Evolutionary conservation across 2,113 vertebrate genomes (phyloP), one percentile per base, ranked within the genome.

Genomic region (Phoxinus phoxinus): DNA sequence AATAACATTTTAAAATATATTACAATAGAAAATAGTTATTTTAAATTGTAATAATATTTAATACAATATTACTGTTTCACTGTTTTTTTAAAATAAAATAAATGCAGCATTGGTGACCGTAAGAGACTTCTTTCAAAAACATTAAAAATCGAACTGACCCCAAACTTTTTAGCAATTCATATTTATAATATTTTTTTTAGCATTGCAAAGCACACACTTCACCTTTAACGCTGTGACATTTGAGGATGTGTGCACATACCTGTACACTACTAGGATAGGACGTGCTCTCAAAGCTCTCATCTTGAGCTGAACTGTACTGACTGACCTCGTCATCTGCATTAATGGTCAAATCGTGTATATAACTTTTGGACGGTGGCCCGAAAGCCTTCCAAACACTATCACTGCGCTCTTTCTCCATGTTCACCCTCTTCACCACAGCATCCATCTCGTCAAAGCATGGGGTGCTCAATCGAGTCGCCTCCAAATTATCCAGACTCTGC

Each of bases 231-330:
- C 51, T 19, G 17, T 53, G 51, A 53, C 6, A 21, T 53, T 53
- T 69, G 65, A 59, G 37, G 35, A n/a, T 25, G 27, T 71, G 44
- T 21, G 51, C 3, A 41, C 67, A 27, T 86, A 90, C 90, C 88
- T 89, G 71, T n/a, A 44, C 74, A 65, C 63, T 25, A 12, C 10
- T 46, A 19, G 81, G 48, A 30, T 9, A 19, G 67, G 65, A 21
- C 59, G 17, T 41, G 73, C 41, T 53, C 9, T 77, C 21, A 17
- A 81, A 84, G 81, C 72, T 86, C 30, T 89, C 81, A n/a, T 90
- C 90, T 58, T 78, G 75, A 65, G 89, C 91, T 3, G 89, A 90
- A 53, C 44, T 84, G 85, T 92, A 91, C 32, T 83, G 78, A 63
- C 85, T 90, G 59, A 37, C 80, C 30, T 88, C 86, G 13, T 86